phyloP scores from a whole-genome alignment of 2,113 vertebrate genomes.

The Dascyllus trimaculatus region DNA sequence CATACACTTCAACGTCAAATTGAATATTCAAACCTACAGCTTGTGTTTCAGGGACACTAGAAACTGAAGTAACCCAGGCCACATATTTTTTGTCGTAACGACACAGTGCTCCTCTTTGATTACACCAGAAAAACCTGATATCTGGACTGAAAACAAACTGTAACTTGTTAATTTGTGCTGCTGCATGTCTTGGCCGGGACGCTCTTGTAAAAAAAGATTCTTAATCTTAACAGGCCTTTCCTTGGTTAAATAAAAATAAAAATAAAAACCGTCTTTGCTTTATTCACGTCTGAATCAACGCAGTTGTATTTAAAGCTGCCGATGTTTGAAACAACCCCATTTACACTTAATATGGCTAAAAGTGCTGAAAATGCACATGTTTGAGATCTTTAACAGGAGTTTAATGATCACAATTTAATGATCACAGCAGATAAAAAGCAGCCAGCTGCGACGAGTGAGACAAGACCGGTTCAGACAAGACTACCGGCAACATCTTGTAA shows the following conservation, averaged over 20 bases:
- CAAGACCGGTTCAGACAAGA: constrained; percentile 13
- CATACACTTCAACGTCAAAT: constrained; percentile 8
- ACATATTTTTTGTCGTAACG: background rate
- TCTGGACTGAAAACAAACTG: too few species aligned
- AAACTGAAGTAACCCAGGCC: background rate
- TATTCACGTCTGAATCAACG: background rate
- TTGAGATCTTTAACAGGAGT: constrained; percentile 6
- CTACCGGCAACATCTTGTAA: constrained; percentile 28
- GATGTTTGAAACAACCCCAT: background rate
- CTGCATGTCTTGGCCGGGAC: too few species aligned
- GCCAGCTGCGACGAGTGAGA: constrained; percentile 1
- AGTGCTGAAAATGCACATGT: background rate
- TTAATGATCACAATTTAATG: constrained; percentile 11
- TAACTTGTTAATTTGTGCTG: too few species aligned
- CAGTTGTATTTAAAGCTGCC: background rate
- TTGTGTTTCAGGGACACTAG: constrained; percentile 1
- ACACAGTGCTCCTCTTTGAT: background rate
- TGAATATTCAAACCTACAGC: background rate
- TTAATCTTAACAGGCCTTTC: too few species aligned
- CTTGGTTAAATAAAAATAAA: too few species aligned
- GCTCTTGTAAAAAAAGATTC: too few species aligned
- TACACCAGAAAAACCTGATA: background rate
- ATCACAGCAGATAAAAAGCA: constrained; percentile 8
- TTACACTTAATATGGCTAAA: background rate
- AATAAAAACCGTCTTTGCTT: background rate